Evolutionary conservation across 2,113 vertebrate genomes (phyloP).

Genomic region (Callospermophilus lateralis): DNA sequence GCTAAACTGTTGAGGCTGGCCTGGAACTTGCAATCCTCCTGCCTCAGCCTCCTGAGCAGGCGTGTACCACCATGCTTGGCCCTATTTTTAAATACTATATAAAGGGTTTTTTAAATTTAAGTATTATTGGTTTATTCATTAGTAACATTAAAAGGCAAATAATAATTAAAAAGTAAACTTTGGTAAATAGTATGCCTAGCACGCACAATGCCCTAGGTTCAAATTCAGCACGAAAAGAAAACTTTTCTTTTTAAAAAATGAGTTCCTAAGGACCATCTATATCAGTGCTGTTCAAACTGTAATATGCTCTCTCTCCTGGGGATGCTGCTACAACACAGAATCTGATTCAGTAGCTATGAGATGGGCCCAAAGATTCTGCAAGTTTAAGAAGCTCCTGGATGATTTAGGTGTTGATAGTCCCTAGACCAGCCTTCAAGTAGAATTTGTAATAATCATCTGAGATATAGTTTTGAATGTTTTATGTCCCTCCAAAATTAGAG

Average conservation of each 20-base stretch:
- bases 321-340: constrained; percentile 17
- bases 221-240: not conserved
- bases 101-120: not conserved
- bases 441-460: not conserved
- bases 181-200: not conserved
- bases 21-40: no score
- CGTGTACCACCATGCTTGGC: no score
- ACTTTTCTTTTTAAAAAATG: not conserved
- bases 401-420: not conserved
- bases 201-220: not conserved
- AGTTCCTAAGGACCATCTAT: not conserved
- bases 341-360: not conserved
- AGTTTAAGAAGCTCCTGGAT: not conserved
- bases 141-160: constrained; percentile 32
- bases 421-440: not conserved
- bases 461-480: not conserved
- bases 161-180: not conserved
- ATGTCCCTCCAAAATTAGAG: not conserved
- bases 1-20: no score
- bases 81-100: constrained; percentile 8
- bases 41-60: no score
- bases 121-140: not conserved
- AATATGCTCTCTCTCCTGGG: not conserved
- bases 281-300: not conserved
- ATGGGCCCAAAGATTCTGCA: no score